A percentile compares a stretch with the other conserved stretches of the same genome.
Conservation (phyloP, 2,797 vertebrate genomes). For the Coregonus sp. region DNA sequence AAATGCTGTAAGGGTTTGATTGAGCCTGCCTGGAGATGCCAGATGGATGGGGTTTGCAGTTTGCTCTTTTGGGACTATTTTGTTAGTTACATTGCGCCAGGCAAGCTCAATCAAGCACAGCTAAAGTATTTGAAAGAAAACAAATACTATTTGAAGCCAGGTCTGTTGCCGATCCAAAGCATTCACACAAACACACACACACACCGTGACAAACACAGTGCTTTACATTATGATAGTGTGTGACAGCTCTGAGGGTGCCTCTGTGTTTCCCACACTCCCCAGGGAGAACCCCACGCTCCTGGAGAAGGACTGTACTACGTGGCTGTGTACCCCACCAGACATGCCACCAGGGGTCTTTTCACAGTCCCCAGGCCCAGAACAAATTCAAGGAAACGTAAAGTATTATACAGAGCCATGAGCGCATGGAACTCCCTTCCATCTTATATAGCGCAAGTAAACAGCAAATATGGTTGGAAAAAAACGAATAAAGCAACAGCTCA, state of each 20-base stretch:
- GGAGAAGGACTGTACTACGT: neutral
- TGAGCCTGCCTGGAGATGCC: neutral
- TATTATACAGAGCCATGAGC: too few species aligned
- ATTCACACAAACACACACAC: too few species aligned
- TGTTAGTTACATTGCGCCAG: neutral
- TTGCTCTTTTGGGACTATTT: neutral
- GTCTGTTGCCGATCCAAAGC: neutral
- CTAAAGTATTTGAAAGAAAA: neutral
- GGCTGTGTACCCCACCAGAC: too few species aligned
- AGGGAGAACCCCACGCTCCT: neutral
- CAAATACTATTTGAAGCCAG: neutral
- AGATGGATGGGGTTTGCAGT: neutral
- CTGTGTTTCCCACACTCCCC: conserved; percentile 17
- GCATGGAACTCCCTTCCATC: too few species aligned
- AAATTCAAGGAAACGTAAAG: too few species aligned
- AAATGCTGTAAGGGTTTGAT: neutral
- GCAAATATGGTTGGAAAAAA: too few species aligned
- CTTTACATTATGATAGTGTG: conserved; percentile 1
- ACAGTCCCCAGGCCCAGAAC: too few species aligned
- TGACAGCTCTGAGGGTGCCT: neutral
- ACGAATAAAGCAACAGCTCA: too few species aligned
- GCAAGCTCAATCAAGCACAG: neutral
- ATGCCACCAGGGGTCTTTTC: too few species aligned
- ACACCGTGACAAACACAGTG: neutral
- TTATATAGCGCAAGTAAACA: too few species aligned